A percentile compares a stretch with the other conserved stretches of the same genome.
Conservation (phyloP, 2,113 vertebrate genomes). For the Numenius arquata region DNA sequence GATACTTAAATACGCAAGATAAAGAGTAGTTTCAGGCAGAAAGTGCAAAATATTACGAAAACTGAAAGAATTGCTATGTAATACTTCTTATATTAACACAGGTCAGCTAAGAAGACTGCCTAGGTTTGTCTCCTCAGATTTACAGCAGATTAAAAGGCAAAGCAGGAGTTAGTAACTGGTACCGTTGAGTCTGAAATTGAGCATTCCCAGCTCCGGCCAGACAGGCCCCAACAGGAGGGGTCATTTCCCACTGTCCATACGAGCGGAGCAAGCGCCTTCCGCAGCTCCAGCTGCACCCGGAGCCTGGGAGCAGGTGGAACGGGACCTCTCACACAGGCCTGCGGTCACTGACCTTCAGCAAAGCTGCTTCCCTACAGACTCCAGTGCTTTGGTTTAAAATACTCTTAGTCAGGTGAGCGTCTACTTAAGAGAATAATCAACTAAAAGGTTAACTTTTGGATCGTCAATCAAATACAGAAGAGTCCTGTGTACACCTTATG, state of each 20-base stretch:
- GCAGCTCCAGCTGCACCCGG: background rate
- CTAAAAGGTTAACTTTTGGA: background rate
- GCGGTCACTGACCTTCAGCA: background rate
- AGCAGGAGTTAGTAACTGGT: background rate
- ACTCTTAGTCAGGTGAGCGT: background rate
- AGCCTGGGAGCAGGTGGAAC: background rate
- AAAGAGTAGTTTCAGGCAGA: background rate
- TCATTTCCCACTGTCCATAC: background rate
- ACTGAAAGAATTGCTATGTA: background rate
- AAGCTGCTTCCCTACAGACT: background rate
- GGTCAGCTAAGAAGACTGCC: background rate
- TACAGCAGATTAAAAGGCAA: background rate
- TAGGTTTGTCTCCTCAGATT: background rate
- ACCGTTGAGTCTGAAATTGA: background rate
- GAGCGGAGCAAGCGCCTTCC: fast-evolving
- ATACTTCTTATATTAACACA: background rate
- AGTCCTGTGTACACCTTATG: background rate
- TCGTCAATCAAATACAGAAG: background rate
- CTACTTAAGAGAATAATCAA: background rate
- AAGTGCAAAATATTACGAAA: background rate
- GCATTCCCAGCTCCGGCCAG: background rate
- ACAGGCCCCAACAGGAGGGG: background rate
- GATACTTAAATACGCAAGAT: background rate
- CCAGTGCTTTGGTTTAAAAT: background rate
- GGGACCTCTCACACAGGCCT: background rate